Evolutionary conservation across 2,113 vertebrate species (phyloP), one percentile per base, ranked within the genome.

Genomic region (Bujurquina vittata): DNA sequence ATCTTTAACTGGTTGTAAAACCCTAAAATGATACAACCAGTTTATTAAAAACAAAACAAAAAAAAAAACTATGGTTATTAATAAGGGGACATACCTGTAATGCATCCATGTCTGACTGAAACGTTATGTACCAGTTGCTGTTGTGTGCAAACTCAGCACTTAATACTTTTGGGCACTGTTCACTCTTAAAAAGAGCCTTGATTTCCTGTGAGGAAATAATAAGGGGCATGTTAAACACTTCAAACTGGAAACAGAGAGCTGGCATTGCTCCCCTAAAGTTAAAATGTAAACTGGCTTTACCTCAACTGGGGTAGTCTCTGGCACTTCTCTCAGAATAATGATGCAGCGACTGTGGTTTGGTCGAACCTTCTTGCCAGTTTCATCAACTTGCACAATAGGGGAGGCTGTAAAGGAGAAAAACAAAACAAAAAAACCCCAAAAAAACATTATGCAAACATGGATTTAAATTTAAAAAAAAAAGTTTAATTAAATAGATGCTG

Each of bases 61-160:
- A 9, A 43, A 43, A 43, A 3, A 49, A 10, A 17, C 20, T 52
- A 9, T 72, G 43, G 29, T 72, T n/a, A 67, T 58, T 6, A 26
- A 73, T 65, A n/a, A 33, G 14, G 5, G 79, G 0, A 26, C 75
- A 84, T 84, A 99, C 98, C 98, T 99, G 97, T 8, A 97, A 97
- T 1, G 98, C 98, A 80, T 99, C 98, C 7, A 97, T 98, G 67
- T 99, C 98, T 0, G 98, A 99, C 93, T 99, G 97, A 96, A 99
- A 99, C 84, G 98, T 99, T 84, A 99, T 96, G 94, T 99, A 99
- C 98, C 98, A 99, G 96, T 96, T 99, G 95, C 97, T 99, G 94
- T 99, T 99, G 94, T 99, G 98, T 67, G 98, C 98, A 96, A 99
- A 99, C 89, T 99, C 97, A 91, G 96, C 97, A 92, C 97, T 97